Evolutionary conservation across 2,888 invertebrate species (phyloP).

Genomic region (Sceliomorpha sp.): DNA sequence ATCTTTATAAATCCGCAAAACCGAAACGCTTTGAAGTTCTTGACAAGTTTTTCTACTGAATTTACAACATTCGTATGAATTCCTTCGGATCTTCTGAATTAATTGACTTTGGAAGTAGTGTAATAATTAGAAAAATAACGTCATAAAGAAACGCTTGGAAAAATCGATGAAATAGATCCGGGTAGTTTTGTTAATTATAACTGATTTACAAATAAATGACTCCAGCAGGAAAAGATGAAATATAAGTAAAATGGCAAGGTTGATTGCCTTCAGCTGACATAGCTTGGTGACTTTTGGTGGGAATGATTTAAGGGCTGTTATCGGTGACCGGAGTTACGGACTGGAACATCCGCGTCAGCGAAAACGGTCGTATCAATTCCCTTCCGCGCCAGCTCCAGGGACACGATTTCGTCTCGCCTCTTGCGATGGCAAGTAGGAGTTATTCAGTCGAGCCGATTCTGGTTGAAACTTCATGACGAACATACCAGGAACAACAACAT

Average conservation of each 20-base stretch:
- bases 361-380: slow-evolving; percentile 64
- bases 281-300: slow-evolving; percentile 14
- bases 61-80: too few species aligned
- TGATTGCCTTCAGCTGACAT: slow-evolving; percentile 22
- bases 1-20: too few species aligned
- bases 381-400: slow-evolving; percentile 34
- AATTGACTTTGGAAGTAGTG: too few species aligned
- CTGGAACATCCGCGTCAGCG: slow-evolving; percentile 66
- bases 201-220: neutral
- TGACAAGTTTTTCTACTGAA: too few species aligned
- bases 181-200: neutral
- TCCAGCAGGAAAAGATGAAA: neutral
- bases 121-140: too few species aligned
- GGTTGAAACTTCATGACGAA: slow-evolving; percentile 5
- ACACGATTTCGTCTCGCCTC: slow-evolving; percentile 24
- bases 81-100: too few species aligned
- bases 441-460: slow-evolving; percentile 12
- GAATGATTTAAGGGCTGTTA: slow-evolving; percentile 72
- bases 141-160: too few species aligned
- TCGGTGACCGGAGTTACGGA: slow-evolving; percentile 59
- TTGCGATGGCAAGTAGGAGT: slow-evolving; percentile 6
- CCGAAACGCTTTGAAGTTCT: too few species aligned
- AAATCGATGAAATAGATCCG: neutral
- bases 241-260: slow-evolving; percentile 10
- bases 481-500: slow-evolving; percentile 2